Base-by-base conservation (phyloP, 2,797 vertebrate species). In the Melanotaenia maccullochi region DNA sequence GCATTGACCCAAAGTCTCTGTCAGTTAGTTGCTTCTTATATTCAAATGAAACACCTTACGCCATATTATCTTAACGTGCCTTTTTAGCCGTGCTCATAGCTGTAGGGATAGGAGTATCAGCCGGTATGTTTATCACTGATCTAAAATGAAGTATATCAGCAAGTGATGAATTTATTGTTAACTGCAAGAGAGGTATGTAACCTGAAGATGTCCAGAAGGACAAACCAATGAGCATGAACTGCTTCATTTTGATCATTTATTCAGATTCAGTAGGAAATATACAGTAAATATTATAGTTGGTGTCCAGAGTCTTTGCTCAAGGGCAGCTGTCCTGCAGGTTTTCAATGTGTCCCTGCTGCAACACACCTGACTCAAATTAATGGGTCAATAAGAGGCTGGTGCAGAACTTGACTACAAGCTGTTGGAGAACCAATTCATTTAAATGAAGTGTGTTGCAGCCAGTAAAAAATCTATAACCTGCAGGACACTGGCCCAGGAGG, bases 1-100 rank as follows among this genome's bases (percentile, higher is more conserved):
- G 60, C 58, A 3, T n/a, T 72, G 73, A 82, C 76, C 79, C 38
- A 3, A 60, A 57, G 72, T 76, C 75, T 42, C 13, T 61, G 67
- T 81, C 65, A 58, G 63, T 69, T 51, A 52, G 30, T 60, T 63
- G 36, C 24, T 30, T 51, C 65, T 77, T 61, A 60, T 60, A 60
- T 74, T 57, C 24, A 62, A 60, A 40, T 59, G 30, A 55, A 71
- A 63, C 18, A 22, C 35, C 33, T 68, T 16, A 22, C 11, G 35
- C 62, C 36, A 65, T 61, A 57, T 63, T 22, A 52, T 76, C 33
- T 28, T 18, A 24, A 78, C 64, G 40, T 42, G 32, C 14, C 54
- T 47, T 67, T 76, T 40, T 25, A 67, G 40, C 40, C 38, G 42
- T 51, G 32, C 20, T 51, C 18, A 28, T 3, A 32, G 1, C 42